Base-by-base conservation (phyloP, 2,888 invertebrate species). In the Pyrgus malvae region DNA sequence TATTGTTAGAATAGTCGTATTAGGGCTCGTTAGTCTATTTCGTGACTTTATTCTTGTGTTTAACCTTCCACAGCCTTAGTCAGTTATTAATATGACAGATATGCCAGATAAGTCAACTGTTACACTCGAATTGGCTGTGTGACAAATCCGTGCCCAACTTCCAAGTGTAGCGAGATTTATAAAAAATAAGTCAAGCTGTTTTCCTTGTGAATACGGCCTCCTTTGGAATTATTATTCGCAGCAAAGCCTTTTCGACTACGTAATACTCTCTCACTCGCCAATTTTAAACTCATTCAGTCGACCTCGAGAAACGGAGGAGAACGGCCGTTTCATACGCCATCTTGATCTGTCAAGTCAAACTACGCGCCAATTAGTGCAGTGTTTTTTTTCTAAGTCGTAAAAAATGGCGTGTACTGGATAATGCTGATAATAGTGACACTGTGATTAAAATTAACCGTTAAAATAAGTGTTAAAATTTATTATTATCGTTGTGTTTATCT, bases 151-250 rank as follows among this genome's bases (percentile, higher is more conserved):
- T 2, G 27, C 7, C 7, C 16, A 49, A 38, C 19, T n/a, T 19
- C 40, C 38, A 49, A 45, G 45, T 50, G 38, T 38, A 48, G 33
- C 23, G 31, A 46, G 35, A 33, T 21, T 40, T 51, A 23, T 51
- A 45, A 65, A 70, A 70, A 70, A 68, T 66, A 65, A 65, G 57
- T 58, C 63, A 70, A 81, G 81, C 68, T 45, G 85, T 85, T 87
- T 87, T 86, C 86, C 85, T 85, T 85, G 84, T 78, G 66, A 69
- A 72, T 67, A 67, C 76, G 78, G 76, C 83, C 80, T 81, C 80
- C 78, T 79, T 76, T 74, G 72, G 68, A 63, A 64, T 67, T 65
- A 72, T 70, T 65, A 72, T 70, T 71, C 58, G 76, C 76, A 59
- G 68, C 68, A 69, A 75, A 79, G 77, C 77, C 82, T 78, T 78